Base-by-base conservation (phyloP, 2,797 vertebrate species). In the Lagodon rhomboides region DNA sequence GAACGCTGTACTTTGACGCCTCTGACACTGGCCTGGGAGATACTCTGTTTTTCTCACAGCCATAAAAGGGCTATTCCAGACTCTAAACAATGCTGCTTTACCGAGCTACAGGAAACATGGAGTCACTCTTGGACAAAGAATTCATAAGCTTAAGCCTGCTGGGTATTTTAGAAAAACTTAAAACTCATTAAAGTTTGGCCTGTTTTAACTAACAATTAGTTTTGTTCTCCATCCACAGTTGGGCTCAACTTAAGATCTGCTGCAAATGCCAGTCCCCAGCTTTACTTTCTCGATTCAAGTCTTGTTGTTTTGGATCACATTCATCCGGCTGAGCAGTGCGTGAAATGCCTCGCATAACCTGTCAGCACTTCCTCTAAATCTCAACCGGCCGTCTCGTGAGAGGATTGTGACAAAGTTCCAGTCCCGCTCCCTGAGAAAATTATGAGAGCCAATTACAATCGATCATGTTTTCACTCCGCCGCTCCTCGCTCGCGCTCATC, bases 371-470 rank as follows among this genome's bases (percentile, higher is more conserved):
- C 66, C 60, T 79, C 73, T 81, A 59, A 78, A 73, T 67, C 43
- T 55, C 34, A 66, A 69, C 60, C 3, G 18, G 56, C 62, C 83
- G 65, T 83, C 77, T 79, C 46, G 15, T 27, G 53, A 78, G 73
- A 82, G 77, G 74, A 77, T 69, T 70, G 71, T 4, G n/a, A 73
- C 67, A 75, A 80, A 77, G 62, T 80, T 80, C 73, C 69, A 70
- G 62, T 75, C 30, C 38, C 69, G 67, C 75, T 80, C 50, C 56
- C 61, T 16, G 53, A 58, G 76, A 90, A 38, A 78, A 86, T 85
- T 50, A 73, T 81, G 60, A 82, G 83, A 86, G 67, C 22, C 53
- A 77, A 82, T 88, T 70, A 75, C 38, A 73, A 82, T 63, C 75
- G 76, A 88, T 87, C 73, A 68, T 81, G 63, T 73, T 72, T 73